phyloP scores from a whole-genome alignment of 64 coral and sea anemone species.

The Dendronephthya gigantea region DNA sequence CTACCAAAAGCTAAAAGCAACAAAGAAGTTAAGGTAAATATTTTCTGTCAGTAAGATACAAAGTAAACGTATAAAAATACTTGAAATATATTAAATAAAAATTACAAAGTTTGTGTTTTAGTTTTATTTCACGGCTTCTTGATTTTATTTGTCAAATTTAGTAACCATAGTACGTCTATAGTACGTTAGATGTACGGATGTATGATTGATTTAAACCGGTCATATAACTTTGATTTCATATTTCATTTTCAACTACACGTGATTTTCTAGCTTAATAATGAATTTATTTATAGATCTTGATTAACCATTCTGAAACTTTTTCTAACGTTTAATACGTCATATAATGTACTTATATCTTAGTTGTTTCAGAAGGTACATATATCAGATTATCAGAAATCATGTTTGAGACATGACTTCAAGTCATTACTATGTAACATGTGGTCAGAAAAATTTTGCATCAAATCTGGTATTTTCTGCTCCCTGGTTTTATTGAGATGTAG shows the following conservation, averaged over 20 bases:
- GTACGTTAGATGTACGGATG: not conserved
- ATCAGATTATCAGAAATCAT: not conserved
- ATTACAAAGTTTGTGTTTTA: not conserved
- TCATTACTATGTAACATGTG: no score
- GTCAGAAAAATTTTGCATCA: no score
- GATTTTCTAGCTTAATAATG: not conserved
- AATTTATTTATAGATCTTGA: not conserved
- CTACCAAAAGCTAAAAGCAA: constrained; percentile 6
- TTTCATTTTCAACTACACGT: not conserved
- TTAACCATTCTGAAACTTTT: not conserved
- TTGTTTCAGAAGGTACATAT: not conserved
- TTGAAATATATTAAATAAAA: not conserved
- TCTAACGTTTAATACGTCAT: constrained; percentile 11
- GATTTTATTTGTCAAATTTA: not conserved
- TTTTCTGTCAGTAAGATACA: not conserved
- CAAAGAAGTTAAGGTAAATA: not conserved
- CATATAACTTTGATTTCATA: not conserved
- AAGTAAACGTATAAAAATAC: not conserved
- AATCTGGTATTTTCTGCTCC: no score
- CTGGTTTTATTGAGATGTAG: no score
- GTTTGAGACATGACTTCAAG: not conserved
- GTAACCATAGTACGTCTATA: not conserved
- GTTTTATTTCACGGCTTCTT: not conserved
- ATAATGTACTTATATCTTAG: not conserved
- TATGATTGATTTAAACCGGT: not conserved